Conservation (phyloP, 2,797 vertebrate species). For the Hephaestus fuliginosus region DNA sequence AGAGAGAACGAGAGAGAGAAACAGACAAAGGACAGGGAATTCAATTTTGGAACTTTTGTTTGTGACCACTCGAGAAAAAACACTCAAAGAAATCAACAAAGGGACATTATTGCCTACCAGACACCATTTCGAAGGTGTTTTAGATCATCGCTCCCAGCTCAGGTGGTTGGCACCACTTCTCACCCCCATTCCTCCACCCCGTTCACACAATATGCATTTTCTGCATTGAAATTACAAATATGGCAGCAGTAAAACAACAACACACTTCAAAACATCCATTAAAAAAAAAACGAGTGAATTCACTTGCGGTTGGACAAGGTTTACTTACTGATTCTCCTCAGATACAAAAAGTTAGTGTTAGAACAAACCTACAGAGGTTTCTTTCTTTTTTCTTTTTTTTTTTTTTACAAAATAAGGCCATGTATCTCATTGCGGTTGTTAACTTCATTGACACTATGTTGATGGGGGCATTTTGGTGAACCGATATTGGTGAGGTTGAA, state of each 20-base stretch:
- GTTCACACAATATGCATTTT: background rate
- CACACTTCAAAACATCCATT: background rate
- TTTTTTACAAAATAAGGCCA: background rate
- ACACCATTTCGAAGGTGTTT: background rate
- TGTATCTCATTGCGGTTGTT: background rate
- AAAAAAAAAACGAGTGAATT: background rate
- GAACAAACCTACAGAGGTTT: background rate
- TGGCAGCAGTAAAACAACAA: background rate
- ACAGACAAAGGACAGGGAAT: slow-evolving; percentile 14
- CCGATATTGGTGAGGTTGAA: background rate
- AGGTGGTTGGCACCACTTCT: background rate
- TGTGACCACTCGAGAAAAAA: background rate
- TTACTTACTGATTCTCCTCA: background rate
- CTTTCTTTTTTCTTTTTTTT: too few relatives aligned
- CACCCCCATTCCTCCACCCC: background rate
- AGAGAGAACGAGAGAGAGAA: background rate
- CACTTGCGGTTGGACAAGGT: too few relatives aligned
- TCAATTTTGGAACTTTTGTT: slow-evolving; percentile 34
- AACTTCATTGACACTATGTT: background rate
- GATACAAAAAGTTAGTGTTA: background rate
- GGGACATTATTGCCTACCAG: background rate
- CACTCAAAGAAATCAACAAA: background rate
- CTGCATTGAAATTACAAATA: background rate
- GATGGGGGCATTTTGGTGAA: background rate
- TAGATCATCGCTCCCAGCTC: background rate